Base-by-base conservation (phyloP, 2,113 vertebrate genomes). In the Nicator chloris region DNA sequence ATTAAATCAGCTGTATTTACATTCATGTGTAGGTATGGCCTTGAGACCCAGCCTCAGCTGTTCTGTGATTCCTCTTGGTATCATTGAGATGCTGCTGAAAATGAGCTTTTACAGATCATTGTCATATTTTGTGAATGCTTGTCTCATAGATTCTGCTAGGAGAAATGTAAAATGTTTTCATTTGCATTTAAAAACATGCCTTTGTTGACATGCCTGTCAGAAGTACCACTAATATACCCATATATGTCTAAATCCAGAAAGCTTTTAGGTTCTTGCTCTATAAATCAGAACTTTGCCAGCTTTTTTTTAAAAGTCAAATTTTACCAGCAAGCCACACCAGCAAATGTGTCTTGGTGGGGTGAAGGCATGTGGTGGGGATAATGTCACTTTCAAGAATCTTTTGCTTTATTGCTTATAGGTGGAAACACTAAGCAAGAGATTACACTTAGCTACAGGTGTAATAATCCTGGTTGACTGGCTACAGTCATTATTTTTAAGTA, bases 281-380 rank as follows among this genome's bases (percentile, higher is more conserved):
- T 69, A 82, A 59, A 63, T 78, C 28, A 47, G 47, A 86, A 61
- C 9, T 71, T 78, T 16, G 5, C 22, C 61, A 31, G 5, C 13
- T 2, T 30, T 60, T 60, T 16, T 71, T 66, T 60, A 7, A 7
- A 16, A 77, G 17, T 11, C 4, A 50, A 3, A 27, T 68, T 90
- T 77, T 92, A 45, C 37, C 22, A 47, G 9, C 47, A 63, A 72
- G 18, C 45, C 14, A 4, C 47, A 57, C 5, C 12, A 54, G 16
- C 35, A 85, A 14, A 40, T 60, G 9, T 39, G 13, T 44, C 5
- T 20, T 70, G 22, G 6, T 76, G 15, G 2, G 9, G 3, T 7
- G 2, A 15, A 39, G 6, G 13, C 1, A 2, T 27, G 20, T 5
- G 3, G 17, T n/a, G 10, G 16, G 22, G 14, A 30, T 57, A 42